A percentile compares a stretch with the other conserved stretches of the same genome.
These are phyloP conservation scores for Lonchura striata DNA, from an alignment of 2,113 vertebrate genomes.

Conservation along the genomic window DNA sequence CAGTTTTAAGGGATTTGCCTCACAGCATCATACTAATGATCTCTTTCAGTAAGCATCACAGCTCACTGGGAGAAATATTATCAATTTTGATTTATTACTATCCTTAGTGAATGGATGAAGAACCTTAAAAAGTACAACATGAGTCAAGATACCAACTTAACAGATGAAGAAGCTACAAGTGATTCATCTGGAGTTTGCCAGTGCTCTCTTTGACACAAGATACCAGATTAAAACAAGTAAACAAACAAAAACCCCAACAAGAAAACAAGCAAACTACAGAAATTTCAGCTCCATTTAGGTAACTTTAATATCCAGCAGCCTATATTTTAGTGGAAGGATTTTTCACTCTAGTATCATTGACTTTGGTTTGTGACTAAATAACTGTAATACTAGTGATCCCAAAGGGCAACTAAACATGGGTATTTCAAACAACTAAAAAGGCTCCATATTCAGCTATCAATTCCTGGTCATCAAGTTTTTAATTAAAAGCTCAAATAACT, in stretches of 20 bases:
- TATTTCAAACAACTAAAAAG: not conserved
- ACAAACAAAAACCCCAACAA: not conserved
- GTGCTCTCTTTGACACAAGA: not conserved
- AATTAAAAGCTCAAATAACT: not conserved
- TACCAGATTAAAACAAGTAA: not conserved
- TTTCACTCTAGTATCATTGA: not conserved
- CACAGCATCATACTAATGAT: not conserved
- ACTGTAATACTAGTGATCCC: not conserved
- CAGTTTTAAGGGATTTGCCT: not conserved
- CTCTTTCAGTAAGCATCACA: not conserved
- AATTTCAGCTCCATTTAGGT: not conserved
- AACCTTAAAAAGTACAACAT: not conserved
- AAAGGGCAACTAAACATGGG: not conserved
- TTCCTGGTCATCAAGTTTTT: not conserved
- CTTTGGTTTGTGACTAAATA: not conserved
- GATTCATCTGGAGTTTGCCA: not conserved
- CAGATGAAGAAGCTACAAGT: not conserved
- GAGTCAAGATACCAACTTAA: not conserved
- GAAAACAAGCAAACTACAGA: not conserved
- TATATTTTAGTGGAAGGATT: not conserved
- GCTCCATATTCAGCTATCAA: not conserved
- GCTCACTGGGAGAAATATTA: not conserved
- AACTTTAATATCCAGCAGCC: not conserved
- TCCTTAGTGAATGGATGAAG: not conserved
- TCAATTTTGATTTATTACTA: constrained; percentile 11